phyloP scores from a whole-genome alignment of 2,888 invertebrate genomes.

The Anoncus sp. region DNA sequence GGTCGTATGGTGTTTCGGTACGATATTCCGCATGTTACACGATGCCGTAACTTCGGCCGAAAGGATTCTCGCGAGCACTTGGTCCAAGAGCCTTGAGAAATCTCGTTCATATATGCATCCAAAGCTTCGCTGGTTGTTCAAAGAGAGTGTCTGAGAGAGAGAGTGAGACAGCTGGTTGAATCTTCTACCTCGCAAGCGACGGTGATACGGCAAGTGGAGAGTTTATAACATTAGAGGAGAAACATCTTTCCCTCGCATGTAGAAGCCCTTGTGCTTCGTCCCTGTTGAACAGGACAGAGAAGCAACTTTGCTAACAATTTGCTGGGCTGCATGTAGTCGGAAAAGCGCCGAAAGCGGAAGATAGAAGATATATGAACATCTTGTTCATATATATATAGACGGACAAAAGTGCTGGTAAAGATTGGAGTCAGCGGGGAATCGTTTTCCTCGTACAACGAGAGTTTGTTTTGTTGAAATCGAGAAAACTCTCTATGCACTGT shows the following conservation, averaged over 20 bases:
- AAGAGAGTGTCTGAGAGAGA: not conserved
- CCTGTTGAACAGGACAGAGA: constrained; percentile 6
- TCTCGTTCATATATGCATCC: constrained; percentile 16
- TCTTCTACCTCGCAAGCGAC: constrained; percentile 1
- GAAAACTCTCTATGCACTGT: not conserved
- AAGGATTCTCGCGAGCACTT: constrained; percentile 33
- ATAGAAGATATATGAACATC: no score
- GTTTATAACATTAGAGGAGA: not conserved
- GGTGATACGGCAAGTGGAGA: constrained; percentile 8
- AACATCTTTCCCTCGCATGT: not conserved
- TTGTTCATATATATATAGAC: not conserved
- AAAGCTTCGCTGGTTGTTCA: constrained; percentile 13
- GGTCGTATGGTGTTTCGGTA: constrained; percentile 21
- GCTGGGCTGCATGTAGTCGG: constrained; percentile 1
- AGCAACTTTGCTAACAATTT: constrained; percentile 10
- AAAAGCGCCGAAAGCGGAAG: not conserved
- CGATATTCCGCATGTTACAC: constrained; percentile 29
- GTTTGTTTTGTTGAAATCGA: not conserved
- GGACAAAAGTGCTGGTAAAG: not conserved
- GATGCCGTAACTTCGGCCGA: constrained; percentile 11
- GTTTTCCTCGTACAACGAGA: not conserved
- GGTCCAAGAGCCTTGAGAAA: not conserved
- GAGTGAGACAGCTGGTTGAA: not conserved
- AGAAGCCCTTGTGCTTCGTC: not conserved
- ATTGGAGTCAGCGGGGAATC: not conserved